Evolutionary conservation across 2,888 invertebrate genomes (phyloP), one percentile per base, ranked within the genome.

Genomic region (Acleris sparsana): DNA sequence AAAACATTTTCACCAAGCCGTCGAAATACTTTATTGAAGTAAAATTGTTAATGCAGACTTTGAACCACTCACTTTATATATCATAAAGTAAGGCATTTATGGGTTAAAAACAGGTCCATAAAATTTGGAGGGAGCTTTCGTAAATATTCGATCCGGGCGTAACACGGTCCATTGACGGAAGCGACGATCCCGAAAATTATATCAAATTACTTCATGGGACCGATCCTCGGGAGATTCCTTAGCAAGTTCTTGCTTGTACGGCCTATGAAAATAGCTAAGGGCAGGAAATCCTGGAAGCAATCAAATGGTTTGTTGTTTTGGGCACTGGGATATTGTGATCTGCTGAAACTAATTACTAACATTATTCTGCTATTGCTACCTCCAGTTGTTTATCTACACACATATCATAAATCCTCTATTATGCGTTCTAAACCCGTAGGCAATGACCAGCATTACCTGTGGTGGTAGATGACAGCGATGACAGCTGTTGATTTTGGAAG

Each of bases 101-200:
- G 68, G 74, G 33, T 71, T 74, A 75, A 80, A 80, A 82, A 79
- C 74, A 76, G 68, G 74, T 74, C 72, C 73, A 77, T 77, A 79
- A 80, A 80, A 72, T 74, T 69, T 44, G 48, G 56, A 53, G 64
- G 58, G 72, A 71, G 73, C 29, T 16, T 46, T 5, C 43, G 73
- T 68, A 77, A 73, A 76, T 76, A 78, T 76, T 79, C 71, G 69
- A 75, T 76, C 72, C 73, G 70, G 70, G 61, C 64, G 69, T 67
- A 49, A 65, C 70, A 76, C 75, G 82, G 77, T 72, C 79, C 81
- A 87, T 84, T 86, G 81, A 71, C 70, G 72, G 48, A 74, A 59
- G 76, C 82, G 75, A 70, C 69, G 70, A 74, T 73, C 81, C 78
- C 73, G 79, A 86, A 86, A 87, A 84, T 85, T 80, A 80, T 76